Evolutionary conservation across 2,797 vertebrate species (phyloP), one percentile per base, ranked within the genome.

Genomic region (Rhynchotus rufescens): DNA sequence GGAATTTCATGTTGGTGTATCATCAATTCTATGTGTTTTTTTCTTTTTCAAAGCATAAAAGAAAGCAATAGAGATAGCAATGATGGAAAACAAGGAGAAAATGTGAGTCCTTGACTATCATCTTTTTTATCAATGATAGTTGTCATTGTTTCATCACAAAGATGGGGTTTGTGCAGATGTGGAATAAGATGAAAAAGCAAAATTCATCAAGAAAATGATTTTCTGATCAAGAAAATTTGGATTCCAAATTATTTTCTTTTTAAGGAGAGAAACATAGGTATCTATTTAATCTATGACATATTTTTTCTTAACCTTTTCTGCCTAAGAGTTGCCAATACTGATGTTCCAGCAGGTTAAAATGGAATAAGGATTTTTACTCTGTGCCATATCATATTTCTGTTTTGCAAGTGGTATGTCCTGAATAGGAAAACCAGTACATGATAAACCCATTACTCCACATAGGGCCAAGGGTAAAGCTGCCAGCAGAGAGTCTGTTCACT

Each of bases 401-500:
- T 91, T 71, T 65, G 32, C 54, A 61, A 60, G 47, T 30, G 7
- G 38, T 38, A 51, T n/a, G 59, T 42, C 38, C 44, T 44, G 74
- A 73, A 30, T 0, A 80, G 32, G n/a, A 80, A 64, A 61, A 71
- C 0, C 57, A 67, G 40, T 1, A 1, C 40, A n/a, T 16, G 57
- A 67, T 32, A 73, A 73, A 80, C 36, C 36, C 36, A 36, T 36
- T 36, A 36, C 36, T 36, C 36, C 36, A 10, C 36, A 36, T 10
- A 36, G 36, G 36, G 36, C 34, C 56, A 30, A 38, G 45, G 65
- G 62, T 14, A 36, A 15, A 80, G 28, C 22, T 64, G 52, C 8
- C 2, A 3, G 60, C 0, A 0, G 28, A 1, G 16, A 49, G 23
- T 38, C 5, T 10, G 15, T 21, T 34, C 10, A 12, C 28, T 36